These are phyloP conservation scores for Strix uralensis DNA, from an alignment of 2,113 vertebrate species.

Conservation along the genomic window DNA sequence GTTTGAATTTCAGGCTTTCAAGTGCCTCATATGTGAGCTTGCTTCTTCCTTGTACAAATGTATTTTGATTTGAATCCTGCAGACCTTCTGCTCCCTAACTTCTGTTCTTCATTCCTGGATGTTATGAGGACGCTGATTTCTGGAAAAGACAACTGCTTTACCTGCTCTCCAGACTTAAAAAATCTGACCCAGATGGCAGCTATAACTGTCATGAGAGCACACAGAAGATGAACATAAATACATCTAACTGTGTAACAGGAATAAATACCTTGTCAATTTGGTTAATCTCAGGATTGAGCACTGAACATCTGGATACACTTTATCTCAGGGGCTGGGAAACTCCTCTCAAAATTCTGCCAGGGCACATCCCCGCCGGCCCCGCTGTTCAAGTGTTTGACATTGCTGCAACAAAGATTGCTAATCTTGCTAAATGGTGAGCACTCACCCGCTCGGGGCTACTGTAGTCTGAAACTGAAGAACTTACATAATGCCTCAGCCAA, in stretches of 20 bases:
- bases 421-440: background rate
- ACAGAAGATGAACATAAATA: background rate
- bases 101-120: background rate
- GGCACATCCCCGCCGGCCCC: background rate
- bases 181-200: slow-evolving; percentile 24
- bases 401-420: background rate
- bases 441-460: background rate
- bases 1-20: background rate
- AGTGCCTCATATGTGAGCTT: background rate
- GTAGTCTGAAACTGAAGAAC: background rate
- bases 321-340: slow-evolving; percentile 6
- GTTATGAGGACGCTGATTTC: background rate
- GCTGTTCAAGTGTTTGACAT: background rate
- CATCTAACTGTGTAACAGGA: background rate
- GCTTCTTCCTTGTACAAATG: background rate
- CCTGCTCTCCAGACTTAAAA: background rate
- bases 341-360: background rate
- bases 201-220: background rate
- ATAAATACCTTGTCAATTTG: slow-evolving; percentile 13
- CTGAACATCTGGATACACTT: slow-evolving; percentile 32
- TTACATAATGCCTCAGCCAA: background rate
- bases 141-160: background rate
- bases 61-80: background rate
- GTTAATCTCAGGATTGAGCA: background rate
- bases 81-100: background rate